A percentile compares a stretch with the other conserved stretches of the same genome.
phyloP scores from a whole-genome alignment of 2,888 invertebrate species.

The Pterostichus niger region DNA sequence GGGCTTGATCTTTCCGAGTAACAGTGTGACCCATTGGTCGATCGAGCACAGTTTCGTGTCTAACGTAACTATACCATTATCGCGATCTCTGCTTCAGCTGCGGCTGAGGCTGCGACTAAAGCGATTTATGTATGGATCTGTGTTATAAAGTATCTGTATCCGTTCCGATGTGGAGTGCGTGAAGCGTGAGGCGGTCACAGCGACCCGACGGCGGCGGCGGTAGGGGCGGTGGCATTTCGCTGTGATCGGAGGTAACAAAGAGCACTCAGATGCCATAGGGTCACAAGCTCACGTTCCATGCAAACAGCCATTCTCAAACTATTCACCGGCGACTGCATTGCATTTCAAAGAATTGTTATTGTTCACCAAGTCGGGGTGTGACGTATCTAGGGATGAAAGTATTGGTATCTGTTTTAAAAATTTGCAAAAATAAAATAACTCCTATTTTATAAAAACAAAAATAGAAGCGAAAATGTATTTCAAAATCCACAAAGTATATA shows the following conservation, averaged over 20 bases:
- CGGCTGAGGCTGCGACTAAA: background rate
- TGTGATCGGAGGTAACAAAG: conserved; percentile 5
- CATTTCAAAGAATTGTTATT: no score
- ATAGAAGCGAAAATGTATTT: no score
- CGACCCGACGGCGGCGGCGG: background rate
- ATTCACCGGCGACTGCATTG: background rate
- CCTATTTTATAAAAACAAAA: no score
- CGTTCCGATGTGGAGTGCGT: background rate
- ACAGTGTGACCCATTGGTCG: conserved; percentile 23
- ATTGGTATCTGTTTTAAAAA: no score
- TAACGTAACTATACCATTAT: conserved; percentile 31
- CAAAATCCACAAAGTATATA: no score
- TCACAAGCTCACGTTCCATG: conserved; percentile 2
- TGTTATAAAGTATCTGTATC: conserved; percentile 11
- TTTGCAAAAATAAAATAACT: no score
- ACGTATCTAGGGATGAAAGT: no score
- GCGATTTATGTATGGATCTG: conserved; percentile 11
- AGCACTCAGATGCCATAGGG: conserved; percentile 4
- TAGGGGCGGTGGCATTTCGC: background rate
- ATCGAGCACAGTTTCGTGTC: conserved; percentile 17
- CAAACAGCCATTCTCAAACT: background rate
- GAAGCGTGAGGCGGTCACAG: conserved; percentile 4
- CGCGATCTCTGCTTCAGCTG: conserved; percentile 2
- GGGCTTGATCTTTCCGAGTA: background rate
- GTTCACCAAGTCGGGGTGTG: no score